phyloP scores from a whole-genome alignment of 2,888 invertebrate species.

The Chymomyza caudatula region DNA sequence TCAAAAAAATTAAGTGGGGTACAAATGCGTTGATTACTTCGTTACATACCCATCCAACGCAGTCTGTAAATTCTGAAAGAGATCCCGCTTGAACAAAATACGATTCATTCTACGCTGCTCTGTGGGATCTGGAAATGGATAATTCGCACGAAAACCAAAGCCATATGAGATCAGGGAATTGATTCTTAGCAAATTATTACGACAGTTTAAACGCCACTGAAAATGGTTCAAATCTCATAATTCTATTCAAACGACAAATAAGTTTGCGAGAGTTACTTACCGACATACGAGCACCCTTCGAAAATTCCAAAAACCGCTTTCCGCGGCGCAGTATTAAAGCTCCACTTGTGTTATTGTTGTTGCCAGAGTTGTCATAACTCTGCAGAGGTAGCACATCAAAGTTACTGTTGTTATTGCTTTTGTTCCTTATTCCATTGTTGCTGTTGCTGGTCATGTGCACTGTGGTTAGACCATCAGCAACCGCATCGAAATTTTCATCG shows the following conservation, averaged over 20 bases:
- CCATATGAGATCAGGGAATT: slow-evolving; percentile 85
- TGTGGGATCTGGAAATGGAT: slow-evolving; percentile 79
- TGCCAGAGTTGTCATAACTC: slow-evolving; percentile 21
- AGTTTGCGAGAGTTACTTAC: slow-evolving; percentile 53
- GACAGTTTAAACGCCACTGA: slow-evolving; percentile 86
- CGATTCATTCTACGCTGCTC: slow-evolving; percentile 78
- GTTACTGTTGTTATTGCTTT: too few species aligned
- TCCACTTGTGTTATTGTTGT: slow-evolving; percentile 29
- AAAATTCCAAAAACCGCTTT: slow-evolving; percentile 75
- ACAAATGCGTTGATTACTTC: not conserved
- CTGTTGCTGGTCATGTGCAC: slow-evolving; percentile 20
- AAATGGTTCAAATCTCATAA: slow-evolving; percentile 27
- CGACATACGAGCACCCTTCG: slow-evolving; percentile 75
- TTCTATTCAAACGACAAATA: not conserved
- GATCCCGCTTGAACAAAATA: slow-evolving; percentile 81
- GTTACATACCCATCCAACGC: slow-evolving; percentile 80
- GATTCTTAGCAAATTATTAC: slow-evolving; percentile 83
- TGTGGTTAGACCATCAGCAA: slow-evolving; percentile 7
- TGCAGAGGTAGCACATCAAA: slow-evolving; percentile 25
- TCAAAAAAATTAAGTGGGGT: not conserved
- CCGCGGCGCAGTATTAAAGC: slow-evolving; percentile 56
- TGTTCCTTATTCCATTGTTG: slow-evolving; percentile 7
- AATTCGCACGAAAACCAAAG: slow-evolving; percentile 85
- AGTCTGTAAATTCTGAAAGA: slow-evolving; percentile 81
- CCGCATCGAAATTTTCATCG: slow-evolving; percentile 35